Conservation (phyloP, 1,140 invertebrate genomes). For the Uloborus diversus region DNA sequence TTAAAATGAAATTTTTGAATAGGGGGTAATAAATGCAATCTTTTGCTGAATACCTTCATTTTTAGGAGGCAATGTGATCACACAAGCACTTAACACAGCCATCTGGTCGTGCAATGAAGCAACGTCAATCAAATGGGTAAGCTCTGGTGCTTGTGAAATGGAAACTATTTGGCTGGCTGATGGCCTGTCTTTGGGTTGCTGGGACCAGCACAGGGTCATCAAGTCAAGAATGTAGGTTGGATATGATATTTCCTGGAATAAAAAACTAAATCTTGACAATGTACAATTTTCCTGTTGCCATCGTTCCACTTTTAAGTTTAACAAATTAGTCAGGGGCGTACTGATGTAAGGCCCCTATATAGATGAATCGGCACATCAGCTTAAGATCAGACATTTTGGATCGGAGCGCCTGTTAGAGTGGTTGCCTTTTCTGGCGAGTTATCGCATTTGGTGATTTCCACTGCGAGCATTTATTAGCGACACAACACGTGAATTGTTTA, state of each 20-base stretch:
- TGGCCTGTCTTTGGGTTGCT: conserved; percentile 85
- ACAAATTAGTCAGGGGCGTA: no score
- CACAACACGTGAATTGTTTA: no score
- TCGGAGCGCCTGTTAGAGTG: no score
- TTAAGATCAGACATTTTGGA: no score
- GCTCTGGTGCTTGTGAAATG: conserved; percentile 91
- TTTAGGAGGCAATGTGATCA: conserved; percentile 39
- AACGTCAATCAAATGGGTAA: conserved; percentile 86
- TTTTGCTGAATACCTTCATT: conserved; percentile 18
- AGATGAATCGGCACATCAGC: no score
- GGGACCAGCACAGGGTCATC: conserved; percentile 95
- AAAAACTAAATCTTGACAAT: not conserved
- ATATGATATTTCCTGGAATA: conserved; percentile 72
- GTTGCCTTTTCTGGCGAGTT: no score
- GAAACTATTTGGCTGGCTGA: conserved; percentile 93
- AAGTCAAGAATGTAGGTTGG: conserved; percentile 91
- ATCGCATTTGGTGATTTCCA: no score
- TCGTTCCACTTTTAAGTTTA: no score
- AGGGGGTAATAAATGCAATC: not conserved
- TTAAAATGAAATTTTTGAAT: not conserved
- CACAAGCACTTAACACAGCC: conserved; percentile 57
- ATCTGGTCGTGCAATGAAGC: conserved; percentile 68
- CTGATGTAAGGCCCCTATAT: no score
- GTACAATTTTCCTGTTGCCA: no score
- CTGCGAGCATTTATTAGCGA: no score